Evolutionary conservation across 2,888 invertebrate species (phyloP).

Genomic region (Deroplatys truncata): DNA sequence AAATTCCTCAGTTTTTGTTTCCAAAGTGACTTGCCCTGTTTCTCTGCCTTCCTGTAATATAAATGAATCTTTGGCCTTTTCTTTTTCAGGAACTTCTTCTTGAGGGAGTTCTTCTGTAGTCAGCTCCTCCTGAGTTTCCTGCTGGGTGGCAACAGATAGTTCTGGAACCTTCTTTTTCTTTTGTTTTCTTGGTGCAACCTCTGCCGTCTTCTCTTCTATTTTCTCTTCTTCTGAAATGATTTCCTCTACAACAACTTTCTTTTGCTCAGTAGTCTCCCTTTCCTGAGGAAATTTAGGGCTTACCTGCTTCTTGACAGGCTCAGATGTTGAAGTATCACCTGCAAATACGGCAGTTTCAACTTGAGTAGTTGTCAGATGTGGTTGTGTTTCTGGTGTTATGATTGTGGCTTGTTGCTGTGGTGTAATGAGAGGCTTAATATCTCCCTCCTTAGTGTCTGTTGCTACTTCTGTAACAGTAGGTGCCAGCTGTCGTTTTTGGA

Average conservation of each 20-base stretch:
- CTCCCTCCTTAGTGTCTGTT: constrained; percentile 29
- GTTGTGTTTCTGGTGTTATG: constrained; percentile 28
- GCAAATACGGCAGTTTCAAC: constrained; percentile 32
- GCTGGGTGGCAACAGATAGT: constrained; percentile 34
- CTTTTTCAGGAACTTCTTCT: background rate
- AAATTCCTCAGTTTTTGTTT: background rate
- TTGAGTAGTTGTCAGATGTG: constrained; percentile 29
- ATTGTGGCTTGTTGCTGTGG: constrained; percentile 31
- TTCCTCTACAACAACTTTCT: background rate
- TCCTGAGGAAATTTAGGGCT: constrained; percentile 24
- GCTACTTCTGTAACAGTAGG: constrained; percentile 27
- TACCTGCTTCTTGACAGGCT: constrained; percentile 29
- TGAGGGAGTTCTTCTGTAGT: background rate
- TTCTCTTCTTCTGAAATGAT: constrained; percentile 5
- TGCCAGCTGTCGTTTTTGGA: constrained; percentile 30
- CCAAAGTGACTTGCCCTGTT: background rate
- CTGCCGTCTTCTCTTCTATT: constrained; percentile 7
- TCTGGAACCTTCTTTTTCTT: constrained; percentile 37
- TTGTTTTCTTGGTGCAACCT: constrained; percentile 33
- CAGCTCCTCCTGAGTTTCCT: constrained; percentile 28
- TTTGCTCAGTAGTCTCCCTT: constrained; percentile 21
- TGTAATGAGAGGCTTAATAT: constrained; percentile 24
- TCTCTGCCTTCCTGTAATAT: background rate
- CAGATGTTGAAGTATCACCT: constrained; percentile 29
- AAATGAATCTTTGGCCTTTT: background rate